Evolutionary conservation across 2,888 invertebrate species (phyloP).

Genomic region (Morpho helenor): DNA sequence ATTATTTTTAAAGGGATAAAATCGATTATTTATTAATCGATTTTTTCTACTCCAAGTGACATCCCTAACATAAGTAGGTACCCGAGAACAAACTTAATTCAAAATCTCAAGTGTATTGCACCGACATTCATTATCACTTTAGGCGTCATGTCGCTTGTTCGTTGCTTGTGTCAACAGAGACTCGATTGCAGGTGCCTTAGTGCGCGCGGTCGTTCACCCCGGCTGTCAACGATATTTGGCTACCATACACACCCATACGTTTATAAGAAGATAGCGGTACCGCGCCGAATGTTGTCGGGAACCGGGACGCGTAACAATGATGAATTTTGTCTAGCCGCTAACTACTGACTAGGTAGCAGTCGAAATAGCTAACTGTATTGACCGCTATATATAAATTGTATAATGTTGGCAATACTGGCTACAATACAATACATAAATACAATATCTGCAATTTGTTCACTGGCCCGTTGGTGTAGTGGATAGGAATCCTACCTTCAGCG

Average conservation of each 20-base stretch:
- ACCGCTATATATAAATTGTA: neutral
- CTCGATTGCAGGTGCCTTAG: slow-evolving; percentile 71
- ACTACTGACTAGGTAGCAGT: slow-evolving; percentile 6
- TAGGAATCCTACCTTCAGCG: no score
- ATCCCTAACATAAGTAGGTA: slow-evolving; percentile 1
- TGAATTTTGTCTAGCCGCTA: slow-evolving; percentile 17
- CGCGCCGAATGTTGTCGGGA: slow-evolving; percentile 33
- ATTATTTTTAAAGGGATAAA: no score
- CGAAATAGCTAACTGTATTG: slow-evolving; percentile 1
- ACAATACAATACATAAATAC: no score
- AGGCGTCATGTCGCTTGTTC: slow-evolving; percentile 51
- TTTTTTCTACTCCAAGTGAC: no score
- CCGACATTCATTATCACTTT: slow-evolving; percentile 65
- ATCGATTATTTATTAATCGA: no score
- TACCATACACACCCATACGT: slow-evolving; percentile 54
- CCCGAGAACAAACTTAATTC: slow-evolving; percentile 27
- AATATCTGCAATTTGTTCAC: no score
- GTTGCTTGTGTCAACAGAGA: slow-evolving; percentile 65
- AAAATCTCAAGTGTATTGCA: slow-evolving; percentile 52
- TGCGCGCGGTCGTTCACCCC: slow-evolving; percentile 62
- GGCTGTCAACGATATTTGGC: slow-evolving; percentile 69
- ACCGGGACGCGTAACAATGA: slow-evolving; percentile 30
- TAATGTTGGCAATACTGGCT: no score
- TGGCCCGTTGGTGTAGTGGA: no score
- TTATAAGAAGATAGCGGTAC: slow-evolving; percentile 56